A percentile compares a stretch with the other conserved stretches of the same genome.
Evolutionary conservation across 1,140 invertebrate genomes (phyloP).

Genomic region (Drosophila mojavensis): DNA sequence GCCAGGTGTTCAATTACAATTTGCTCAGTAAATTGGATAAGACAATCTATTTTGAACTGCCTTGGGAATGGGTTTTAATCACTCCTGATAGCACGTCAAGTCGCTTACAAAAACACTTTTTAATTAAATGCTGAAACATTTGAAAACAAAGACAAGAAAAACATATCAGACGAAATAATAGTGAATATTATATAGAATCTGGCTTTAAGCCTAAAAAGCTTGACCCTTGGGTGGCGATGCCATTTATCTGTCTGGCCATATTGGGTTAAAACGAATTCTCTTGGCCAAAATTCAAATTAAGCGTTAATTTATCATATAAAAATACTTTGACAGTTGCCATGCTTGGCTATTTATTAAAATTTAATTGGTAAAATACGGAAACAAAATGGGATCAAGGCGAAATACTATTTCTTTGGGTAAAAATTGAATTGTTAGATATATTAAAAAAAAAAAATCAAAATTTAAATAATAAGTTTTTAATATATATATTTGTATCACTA

Average conservation of each 20-base stretch:
- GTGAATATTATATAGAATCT: too few relatives aligned
- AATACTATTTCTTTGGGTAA: too few relatives aligned
- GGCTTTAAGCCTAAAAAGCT: not conserved
- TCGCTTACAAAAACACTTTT: not conserved
- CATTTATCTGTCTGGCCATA: not conserved
- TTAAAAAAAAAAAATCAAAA: too few relatives aligned
- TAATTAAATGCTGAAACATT: not conserved
- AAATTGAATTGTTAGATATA: too few relatives aligned
- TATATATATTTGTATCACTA: too few relatives aligned
- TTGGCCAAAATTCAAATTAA: not conserved
- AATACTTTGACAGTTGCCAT: not conserved
- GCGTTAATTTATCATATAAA: not conserved
- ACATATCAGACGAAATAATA: not conserved
- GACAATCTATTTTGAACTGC: not conserved
- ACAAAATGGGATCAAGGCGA: too few relatives aligned
- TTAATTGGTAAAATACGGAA: too few relatives aligned
- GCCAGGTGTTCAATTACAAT: conserved; percentile 11
- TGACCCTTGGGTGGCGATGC: not conserved
- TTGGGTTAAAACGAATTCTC: not conserved
- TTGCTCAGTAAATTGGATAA: not conserved
- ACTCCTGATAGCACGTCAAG: not conserved
- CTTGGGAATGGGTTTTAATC: not conserved
- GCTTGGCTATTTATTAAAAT: not conserved
- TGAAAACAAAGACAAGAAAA: too few relatives aligned
- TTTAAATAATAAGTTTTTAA: too few relatives aligned